Conservation (phyloP, 2,797 vertebrate genomes). For the Siniperca scherzeri region DNA sequence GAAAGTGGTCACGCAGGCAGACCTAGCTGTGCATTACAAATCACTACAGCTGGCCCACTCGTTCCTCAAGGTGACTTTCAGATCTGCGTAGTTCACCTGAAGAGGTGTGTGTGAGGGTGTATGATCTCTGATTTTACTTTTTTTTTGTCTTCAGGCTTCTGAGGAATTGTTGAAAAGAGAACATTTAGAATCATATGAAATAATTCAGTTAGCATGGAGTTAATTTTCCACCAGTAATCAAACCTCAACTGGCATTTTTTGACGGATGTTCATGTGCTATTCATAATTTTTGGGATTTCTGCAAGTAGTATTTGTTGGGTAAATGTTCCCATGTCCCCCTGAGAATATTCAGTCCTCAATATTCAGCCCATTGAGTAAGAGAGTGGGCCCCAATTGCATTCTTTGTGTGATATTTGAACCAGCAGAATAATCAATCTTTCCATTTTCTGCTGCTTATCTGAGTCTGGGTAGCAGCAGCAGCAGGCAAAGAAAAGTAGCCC, state of each 20-base stretch:
- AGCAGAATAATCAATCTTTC: conserved; percentile 30
- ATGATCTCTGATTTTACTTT: conserved; percentile 6
- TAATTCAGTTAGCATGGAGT: neutral
- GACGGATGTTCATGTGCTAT: neutral
- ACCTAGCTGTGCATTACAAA: conserved; percentile 71
- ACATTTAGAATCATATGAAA: neutral
- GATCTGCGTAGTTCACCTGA: conserved; percentile 54
- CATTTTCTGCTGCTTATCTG: conserved; percentile 38
- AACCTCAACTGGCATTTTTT: conserved; percentile 4
- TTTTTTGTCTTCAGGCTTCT: neutral
- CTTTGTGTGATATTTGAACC: conserved; percentile 43
- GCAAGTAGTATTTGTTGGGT: conserved; percentile 5
- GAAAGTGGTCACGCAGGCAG: conserved; percentile 66
- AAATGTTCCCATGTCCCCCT: conserved; percentile 17
- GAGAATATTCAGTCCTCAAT: conserved; percentile 20
- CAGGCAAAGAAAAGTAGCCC: conserved; percentile 1
- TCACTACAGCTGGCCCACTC: conserved; percentile 54
- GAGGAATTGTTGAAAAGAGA: conserved; percentile 26
- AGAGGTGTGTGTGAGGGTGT: conserved; percentile 41
- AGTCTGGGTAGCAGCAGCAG: neutral
- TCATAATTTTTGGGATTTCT: neutral
- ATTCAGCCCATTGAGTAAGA: conserved; percentile 30
- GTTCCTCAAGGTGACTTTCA: conserved; percentile 77
- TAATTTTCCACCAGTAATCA: neutral
- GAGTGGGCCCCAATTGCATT: conserved; percentile 18